Base-by-base conservation (phyloP, 2,888 invertebrate species). In the Pemphredon lugubris region DNA sequence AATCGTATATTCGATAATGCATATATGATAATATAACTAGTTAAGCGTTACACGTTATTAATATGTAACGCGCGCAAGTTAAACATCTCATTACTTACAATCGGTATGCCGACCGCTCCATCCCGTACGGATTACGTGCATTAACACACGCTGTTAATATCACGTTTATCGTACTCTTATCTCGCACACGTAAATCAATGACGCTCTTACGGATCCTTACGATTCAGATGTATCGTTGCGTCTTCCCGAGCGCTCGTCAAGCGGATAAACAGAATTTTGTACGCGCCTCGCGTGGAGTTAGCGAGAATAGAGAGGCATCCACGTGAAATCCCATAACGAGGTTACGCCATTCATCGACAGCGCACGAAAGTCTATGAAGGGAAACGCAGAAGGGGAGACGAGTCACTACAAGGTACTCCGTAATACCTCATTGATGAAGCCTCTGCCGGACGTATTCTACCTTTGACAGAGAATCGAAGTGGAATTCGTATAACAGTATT, bases 251-350 rank as follows among this genome's bases (percentile, higher is more conserved):
- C 40, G 11, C 34, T n/a, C 30, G 34, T 34, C 3, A 34, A 7
- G 7, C 30, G 7, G 30, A 30, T 9, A 39, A 39, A 11, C 44
- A 32, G 44, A 55, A 68, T 39, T 54, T 55, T 60, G 51, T 40
- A 45, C 68, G 40, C 34, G 45, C 37, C 50, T 42, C 18, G 32
- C 20, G 45, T 11, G 37, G 21, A 45, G 45, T 39, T 11, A 20
- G 26, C 42, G 32, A 16, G 47, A 34, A 51, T 37, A 47, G 55
- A 32, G 59, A 55, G 34, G 45, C 34, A 65, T 73, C 73, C 71
- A 70, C 75, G 66, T 71, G 74, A 75, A 75, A 75, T 74, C 74
- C 74, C 74, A 74, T 75, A 74, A 72, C 73, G 73, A 72, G 73
- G 73, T 74, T 72, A 61, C 73, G 73, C 73, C 73, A 74, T 74